A percentile compares a stretch with the other conserved stretches of the same genome.
Conservation (phyloP, 2,113 vertebrate genomes). For the Chaetodon auriga region DNA sequence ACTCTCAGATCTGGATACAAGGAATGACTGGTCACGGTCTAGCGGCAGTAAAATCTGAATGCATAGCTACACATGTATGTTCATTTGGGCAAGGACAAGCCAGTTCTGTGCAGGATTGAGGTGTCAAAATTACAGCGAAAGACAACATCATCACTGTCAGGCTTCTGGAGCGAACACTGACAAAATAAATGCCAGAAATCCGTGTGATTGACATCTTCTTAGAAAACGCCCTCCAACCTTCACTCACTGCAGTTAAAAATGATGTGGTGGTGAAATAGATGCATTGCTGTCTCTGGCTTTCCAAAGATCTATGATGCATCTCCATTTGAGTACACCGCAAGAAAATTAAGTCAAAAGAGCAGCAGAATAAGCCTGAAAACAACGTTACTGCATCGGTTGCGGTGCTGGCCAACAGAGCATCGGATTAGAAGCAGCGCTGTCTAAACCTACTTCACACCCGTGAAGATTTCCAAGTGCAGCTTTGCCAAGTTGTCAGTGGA, state of each 20-base stretch:
- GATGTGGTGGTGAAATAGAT: neutral
- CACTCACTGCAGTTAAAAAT: neutral
- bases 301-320: neutral
- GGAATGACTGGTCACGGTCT: neutral
- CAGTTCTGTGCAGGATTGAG: neutral
- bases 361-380: neutral
- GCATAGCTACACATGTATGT: neutral
- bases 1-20: neutral
- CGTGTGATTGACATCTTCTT: neutral
- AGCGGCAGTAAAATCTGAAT: neutral
- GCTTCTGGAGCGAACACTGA: neutral
- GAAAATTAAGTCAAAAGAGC: neutral
- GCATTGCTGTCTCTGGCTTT: neutral
- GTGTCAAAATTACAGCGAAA: neutral
- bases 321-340: neutral
- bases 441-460: conserved; percentile 17
- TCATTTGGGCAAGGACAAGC: neutral
- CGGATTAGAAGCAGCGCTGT: neutral
- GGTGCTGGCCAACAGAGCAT: neutral
- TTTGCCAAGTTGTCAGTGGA: conserved; percentile 12
- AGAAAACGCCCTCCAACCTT: neutral
- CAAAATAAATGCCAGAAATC: conserved; percentile 8
- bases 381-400: neutral
- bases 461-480: conserved; percentile 13
- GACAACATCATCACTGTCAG: neutral